These are phyloP conservation scores for Dallia pectoralis DNA, from an alignment of 2,797 vertebrate species.

Conservation along the genomic window DNA sequence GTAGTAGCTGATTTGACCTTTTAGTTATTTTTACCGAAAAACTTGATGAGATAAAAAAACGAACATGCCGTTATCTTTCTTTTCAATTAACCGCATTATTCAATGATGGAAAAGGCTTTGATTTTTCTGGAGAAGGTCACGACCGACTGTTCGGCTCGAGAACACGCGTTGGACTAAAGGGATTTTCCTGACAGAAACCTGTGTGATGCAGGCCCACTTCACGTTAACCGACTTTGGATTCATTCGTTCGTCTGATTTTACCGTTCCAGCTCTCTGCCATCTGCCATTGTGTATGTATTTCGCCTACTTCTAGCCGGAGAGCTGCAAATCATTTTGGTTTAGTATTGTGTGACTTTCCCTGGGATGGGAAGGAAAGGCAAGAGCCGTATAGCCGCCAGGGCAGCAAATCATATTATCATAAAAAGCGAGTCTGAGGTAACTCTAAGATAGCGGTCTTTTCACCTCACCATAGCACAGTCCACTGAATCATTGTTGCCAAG, in stretches of 20 bases:
- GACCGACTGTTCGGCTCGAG: constrained; percentile 15
- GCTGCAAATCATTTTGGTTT: not conserved
- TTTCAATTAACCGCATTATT: constrained; percentile 60
- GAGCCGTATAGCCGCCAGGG: not conserved
- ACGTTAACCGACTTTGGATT: not conserved
- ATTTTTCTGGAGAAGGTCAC: not conserved
- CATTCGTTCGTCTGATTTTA: not conserved
- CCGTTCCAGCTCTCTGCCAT: constrained; percentile 1
- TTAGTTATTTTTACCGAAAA: constrained; percentile 70
- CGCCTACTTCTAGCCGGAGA: not conserved
- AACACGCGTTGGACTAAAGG: not conserved
- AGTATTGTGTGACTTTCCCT: not conserved
- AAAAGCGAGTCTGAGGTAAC: not conserved
- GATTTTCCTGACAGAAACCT: not conserved
- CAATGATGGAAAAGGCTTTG: constrained; percentile 42
- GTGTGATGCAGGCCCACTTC: not conserved
- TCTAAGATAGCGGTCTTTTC: not conserved
- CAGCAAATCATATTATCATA: not conserved
- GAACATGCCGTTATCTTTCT: constrained; percentile 58
- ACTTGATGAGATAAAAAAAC: constrained; percentile 60
- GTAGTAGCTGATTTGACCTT: constrained; percentile 68
- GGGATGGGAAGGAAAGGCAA: not conserved
- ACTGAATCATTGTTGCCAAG: not conserved
- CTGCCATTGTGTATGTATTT: constrained; percentile 5
- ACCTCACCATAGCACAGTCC: not conserved